Base-by-base conservation (phyloP, 1,140 invertebrate species). In the Cherax quadricarinatus region DNA sequence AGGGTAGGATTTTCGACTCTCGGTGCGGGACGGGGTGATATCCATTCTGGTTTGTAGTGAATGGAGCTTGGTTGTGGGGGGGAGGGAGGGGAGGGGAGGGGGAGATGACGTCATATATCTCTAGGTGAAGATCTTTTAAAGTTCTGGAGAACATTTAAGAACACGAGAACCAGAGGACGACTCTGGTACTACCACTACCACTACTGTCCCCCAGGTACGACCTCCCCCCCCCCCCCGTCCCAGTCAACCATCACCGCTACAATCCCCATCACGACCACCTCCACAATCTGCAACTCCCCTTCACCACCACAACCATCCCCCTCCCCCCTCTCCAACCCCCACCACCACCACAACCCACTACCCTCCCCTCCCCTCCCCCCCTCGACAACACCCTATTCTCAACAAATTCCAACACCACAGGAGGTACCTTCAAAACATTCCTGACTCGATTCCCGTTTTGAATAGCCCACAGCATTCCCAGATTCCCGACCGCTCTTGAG, bases 381-480 rank as follows among this genome's bases (percentile, higher is more conserved):
- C 53, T 5, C 51, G 24, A 84, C 82, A 84, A 84, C n/a, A 14
- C 82, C n/a, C 53, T 49, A 84, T 84, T 84, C 53, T 57, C 49
- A 57, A 51, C 53, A 84, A 51, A 84, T 84, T 62, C 21, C 82
- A 62, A n/a, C 82, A 62, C 82, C 6, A 5, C 30, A 18, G 66
- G 49, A 21, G 70, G 75, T 57, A 57, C 53, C 53, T 14, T 14
- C 10, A 18, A 49, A 18, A 78, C 53, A 82, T 82, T 82, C 80
- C 80, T n/a, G 80, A 49, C 49, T 18, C 53, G 14, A 57, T 84
- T 84, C 82, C 82, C 30, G 60, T 53, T 51, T 14, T 73, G 30
- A 73, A 86, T 73, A 51, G 62, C 18, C 84, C 41, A 41, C 21
- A 24, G 66, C 82, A 84, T 84, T 84, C 82, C 82, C n/a, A 62